These are phyloP conservation scores for Xenopus laevis DNA, from an alignment of 2,113 vertebrate genomes.

Conservation along the genomic window DNA sequence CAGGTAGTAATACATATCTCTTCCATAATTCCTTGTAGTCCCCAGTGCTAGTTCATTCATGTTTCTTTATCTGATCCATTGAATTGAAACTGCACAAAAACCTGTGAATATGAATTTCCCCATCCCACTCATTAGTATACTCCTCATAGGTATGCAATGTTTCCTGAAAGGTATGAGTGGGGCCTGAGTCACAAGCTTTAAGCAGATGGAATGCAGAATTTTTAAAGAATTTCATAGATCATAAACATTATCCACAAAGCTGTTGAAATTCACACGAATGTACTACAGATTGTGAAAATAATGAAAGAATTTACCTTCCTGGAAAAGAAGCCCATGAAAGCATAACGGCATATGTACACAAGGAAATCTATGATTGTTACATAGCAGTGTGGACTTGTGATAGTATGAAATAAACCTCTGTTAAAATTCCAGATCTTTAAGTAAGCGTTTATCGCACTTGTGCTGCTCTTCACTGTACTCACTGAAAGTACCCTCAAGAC, in stretches of 20 bases:
- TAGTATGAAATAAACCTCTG: neutral
- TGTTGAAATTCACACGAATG: slow-evolving; percentile 17
- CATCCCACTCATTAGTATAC: neutral
- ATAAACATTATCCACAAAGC: slow-evolving; percentile 6
- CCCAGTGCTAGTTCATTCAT: too few relatives aligned
- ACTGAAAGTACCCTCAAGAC: too few relatives aligned
- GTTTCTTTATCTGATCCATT: too few relatives aligned
- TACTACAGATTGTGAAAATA: neutral
- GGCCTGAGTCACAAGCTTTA: slow-evolving; percentile 22
- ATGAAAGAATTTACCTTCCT: slow-evolving; percentile 14
- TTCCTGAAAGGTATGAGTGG: slow-evolving; percentile 18
- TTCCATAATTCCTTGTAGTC: too few relatives aligned
- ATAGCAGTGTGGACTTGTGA: neutral
- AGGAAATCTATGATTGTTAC: neutral
- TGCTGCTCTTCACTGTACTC: neutral
- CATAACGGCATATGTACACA: slow-evolving; percentile 21
- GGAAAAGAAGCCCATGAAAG: neutral
- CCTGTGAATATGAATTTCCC: slow-evolving; percentile 1
- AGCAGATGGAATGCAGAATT: slow-evolving; percentile 27
- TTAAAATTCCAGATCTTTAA: slow-evolving; percentile 3
- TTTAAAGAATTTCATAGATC: slow-evolving; percentile 10
- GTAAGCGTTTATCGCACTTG: neutral
- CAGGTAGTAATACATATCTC: too few relatives aligned
- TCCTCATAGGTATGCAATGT: slow-evolving; percentile 7
- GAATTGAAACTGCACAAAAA: neutral